Base-by-base conservation (phyloP, 1,140 invertebrate genomes). In the Linepithema humile region DNA sequence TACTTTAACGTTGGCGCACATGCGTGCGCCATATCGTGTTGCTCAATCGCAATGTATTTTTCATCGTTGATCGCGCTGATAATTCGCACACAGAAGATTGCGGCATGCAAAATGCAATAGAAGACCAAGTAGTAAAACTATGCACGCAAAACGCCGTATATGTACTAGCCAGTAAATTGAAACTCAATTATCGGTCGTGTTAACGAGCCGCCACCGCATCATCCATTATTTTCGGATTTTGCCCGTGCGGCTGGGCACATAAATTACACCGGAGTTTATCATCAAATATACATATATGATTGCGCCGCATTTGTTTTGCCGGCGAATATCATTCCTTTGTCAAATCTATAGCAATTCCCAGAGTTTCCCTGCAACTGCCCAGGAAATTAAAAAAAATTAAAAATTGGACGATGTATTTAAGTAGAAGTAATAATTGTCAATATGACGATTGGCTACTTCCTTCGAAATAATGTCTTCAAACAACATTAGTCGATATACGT, bases 171-270 rank as follows among this genome's bases (percentile, higher is more conserved):
- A 17, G 70, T 75, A 43, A 35, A 83, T 83, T 75, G 70, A 83
- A 83, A 83, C 82, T 84, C 60, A 65, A 84, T 84, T 84, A 84
- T 84, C 70, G 83, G 83, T 77, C 65, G 50, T 45, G 60, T 84
- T 77, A 59, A 84, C 73, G 83, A 38, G 40, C 55, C 45, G 82
- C 64, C 83, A 40, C 26, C 80, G 83, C 83, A 67, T 84, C 75
- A 84, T 84, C 75, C 59, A 84, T 84, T 84, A 84, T 84, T 78
- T 84, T 84, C 53, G 75, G 77, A 80, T 84, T 82, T 80, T 84
- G 64, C 29, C 12, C 62, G 43, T 60, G 40, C 83, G 64, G 29
- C 83, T 64, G 80, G 62, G 64, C 59, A 62, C 62, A 86, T 77
- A 85, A 70, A 77, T 80, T 73, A 85, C 50, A 57, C 64, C 20